Evolutionary conservation across 2,113 vertebrate genomes (phyloP).

Genomic region (Dolichallabes microphthalmus): DNA sequence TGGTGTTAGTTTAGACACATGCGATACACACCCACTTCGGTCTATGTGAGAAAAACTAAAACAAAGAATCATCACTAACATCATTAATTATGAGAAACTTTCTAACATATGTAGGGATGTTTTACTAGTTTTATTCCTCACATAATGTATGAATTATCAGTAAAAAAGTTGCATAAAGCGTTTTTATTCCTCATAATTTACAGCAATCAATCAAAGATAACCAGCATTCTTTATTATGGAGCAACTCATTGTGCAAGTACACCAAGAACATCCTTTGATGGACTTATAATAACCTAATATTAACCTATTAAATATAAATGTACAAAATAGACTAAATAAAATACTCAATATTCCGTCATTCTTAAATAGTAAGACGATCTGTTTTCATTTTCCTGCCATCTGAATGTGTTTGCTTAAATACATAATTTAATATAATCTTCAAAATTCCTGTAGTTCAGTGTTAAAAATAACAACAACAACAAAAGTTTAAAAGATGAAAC

Average conservation of each 20-base stretch:
- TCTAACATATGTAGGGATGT: background rate
- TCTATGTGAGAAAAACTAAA: background rate
- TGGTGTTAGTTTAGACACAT: background rate
- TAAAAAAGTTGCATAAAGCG: background rate
- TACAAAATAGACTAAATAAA: no score
- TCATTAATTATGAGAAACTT: background rate
- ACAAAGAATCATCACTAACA: background rate
- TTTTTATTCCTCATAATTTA: background rate
- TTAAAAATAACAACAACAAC: background rate
- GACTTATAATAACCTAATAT: background rate
- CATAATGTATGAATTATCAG: background rate
- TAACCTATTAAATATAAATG: background rate
- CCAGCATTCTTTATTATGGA: background rate
- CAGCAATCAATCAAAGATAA: background rate
- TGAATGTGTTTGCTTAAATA: background rate
- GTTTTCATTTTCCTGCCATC: background rate
- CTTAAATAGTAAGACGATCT: background rate
- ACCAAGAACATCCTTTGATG: no score
- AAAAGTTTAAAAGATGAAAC: background rate
- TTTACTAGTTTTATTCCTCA: no score
- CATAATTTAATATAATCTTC: background rate
- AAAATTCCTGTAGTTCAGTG: background rate
- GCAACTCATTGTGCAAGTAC: background rate
- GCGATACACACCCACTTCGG: background rate
- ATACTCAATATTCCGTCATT: background rate